Evolutionary conservation across 2,797 vertebrate genomes (phyloP).

Genomic region (Xenopus petersii): DNA sequence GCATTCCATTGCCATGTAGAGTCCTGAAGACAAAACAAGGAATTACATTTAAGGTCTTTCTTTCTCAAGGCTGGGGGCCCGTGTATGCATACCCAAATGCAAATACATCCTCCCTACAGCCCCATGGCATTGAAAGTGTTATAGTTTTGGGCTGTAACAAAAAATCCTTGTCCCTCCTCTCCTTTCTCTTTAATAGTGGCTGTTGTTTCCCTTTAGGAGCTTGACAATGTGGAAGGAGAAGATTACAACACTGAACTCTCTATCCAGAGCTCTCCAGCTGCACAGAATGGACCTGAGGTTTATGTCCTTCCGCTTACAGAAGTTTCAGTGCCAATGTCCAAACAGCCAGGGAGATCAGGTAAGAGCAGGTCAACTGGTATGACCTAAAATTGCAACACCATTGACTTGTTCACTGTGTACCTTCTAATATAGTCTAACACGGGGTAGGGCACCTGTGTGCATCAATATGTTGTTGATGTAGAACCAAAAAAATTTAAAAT

Average conservation of each 20-base stretch:
- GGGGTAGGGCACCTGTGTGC: too few relatives aligned
- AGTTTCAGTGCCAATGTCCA: slow-evolving; percentile 84
- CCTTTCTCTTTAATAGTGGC: slow-evolving; percentile 11
- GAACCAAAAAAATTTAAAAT: too few relatives aligned
- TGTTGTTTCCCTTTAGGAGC: slow-evolving; percentile 72
- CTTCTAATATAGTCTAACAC: too few relatives aligned
- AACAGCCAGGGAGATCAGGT: slow-evolving; percentile 87
- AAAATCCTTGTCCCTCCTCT: neutral
- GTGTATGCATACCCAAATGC: too few relatives aligned
- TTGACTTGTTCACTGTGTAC: too few relatives aligned
- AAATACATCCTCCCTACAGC: too few relatives aligned
- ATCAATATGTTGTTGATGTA: too few relatives aligned
- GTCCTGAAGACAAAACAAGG: too few relatives aligned
- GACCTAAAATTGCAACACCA: too few relatives aligned
- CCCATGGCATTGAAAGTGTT: neutral
- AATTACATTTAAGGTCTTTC: too few relatives aligned
- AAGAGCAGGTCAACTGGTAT: slow-evolving; percentile 46
- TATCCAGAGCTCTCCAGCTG: slow-evolving; percentile 77
- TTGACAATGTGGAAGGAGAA: slow-evolving; percentile 88
- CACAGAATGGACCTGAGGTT: slow-evolving; percentile 82
- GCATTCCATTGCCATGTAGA: too few relatives aligned
- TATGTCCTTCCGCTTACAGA: slow-evolving; percentile 92
- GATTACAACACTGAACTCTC: slow-evolving; percentile 80
- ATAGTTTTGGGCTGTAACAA: slow-evolving; percentile 4
- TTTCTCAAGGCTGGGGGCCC: too few relatives aligned